A percentile compares a stretch with the other conserved stretches of the same genome.
Conservation (phyloP, 2,113 vertebrate genomes). For the Bubalus kerabau region DNA sequence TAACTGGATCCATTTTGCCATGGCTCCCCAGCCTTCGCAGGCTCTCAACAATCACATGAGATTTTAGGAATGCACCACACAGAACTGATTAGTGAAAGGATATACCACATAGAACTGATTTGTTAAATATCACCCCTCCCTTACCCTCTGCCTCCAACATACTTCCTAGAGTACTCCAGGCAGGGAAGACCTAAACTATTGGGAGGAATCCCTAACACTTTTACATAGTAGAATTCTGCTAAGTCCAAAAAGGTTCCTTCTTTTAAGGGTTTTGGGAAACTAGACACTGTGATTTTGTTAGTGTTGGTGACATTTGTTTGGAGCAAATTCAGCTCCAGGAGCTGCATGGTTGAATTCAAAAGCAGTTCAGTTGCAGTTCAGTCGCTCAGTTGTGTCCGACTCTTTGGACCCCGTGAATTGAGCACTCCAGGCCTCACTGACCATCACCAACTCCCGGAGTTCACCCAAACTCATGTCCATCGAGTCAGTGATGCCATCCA, state of each 20-base stretch:
- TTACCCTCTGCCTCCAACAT: too few species aligned
- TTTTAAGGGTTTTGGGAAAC: conserved; percentile 59
- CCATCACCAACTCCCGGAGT: too few species aligned
- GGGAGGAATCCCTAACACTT: too few species aligned
- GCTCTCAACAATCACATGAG: conserved; percentile 73
- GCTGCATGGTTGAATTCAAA: conserved; percentile 83
- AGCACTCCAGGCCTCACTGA: too few species aligned
- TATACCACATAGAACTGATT: too few species aligned
- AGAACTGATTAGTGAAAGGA: conserved; percentile 1
- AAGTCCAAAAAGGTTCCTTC: conserved; percentile 72
- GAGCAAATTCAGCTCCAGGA: conserved; percentile 83
- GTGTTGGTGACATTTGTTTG: conserved; percentile 85
- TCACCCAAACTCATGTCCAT: too few species aligned
- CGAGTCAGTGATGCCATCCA: too few species aligned
- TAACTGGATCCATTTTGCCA: conserved; percentile 64
- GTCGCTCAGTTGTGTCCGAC: rapidly evolving
- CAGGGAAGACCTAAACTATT: too few species aligned
- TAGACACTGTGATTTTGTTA: conserved; percentile 72
- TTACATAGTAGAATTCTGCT: conserved; percentile 52
- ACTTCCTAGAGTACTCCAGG: too few species aligned
- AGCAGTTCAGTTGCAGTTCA: background rate
- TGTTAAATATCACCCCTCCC: too few species aligned
- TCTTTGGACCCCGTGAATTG: too few species aligned
- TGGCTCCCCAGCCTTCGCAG: conserved; percentile 5
- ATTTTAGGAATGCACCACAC: conserved; percentile 79